A percentile compares a stretch with the other conserved stretches of the same genome.
These are phyloP conservation scores for Stegodyphus mimosarum DNA, from an alignment of 1,140 invertebrate genomes.

Conservation along the genomic window DNA sequence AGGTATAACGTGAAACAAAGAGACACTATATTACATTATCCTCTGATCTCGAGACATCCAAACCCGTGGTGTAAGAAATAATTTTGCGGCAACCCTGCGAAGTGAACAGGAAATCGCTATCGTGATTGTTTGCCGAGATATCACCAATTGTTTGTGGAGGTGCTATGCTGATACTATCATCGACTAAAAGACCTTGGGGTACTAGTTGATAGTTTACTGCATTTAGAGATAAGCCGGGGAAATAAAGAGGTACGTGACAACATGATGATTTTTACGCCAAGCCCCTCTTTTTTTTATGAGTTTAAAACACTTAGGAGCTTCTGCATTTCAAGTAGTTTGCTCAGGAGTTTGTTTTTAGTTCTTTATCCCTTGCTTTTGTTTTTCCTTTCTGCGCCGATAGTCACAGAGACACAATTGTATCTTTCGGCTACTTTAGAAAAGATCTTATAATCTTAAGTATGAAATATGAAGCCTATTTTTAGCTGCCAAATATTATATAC, in stretches of 20 bases:
- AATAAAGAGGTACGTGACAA: slow-evolving; percentile 42
- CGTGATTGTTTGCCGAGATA: slow-evolving; percentile 41
- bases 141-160: slow-evolving; percentile 51
- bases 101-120: slow-evolving; percentile 50
- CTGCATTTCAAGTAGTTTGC: slow-evolving; percentile 42
- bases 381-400: no score
- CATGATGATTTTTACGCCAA: slow-evolving; percentile 21
- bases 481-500: no score
- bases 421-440: no score
- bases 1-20: slow-evolving; percentile 20
- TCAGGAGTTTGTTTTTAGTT: background rate
- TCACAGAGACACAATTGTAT: no score
- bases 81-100: slow-evolving; percentile 40
- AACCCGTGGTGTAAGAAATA: background rate
- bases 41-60: background rate
- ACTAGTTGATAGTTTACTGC: slow-evolving; percentile 43
- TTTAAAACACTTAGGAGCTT: slow-evolving; percentile 22
- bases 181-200: slow-evolving; percentile 57
- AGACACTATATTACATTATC: slow-evolving; percentile 47
- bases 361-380: no score
- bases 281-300: background rate
- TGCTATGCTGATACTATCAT: slow-evolving; percentile 59
- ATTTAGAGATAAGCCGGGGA: slow-evolving; percentile 8
- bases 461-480: no score
- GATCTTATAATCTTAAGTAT: no score